Evolutionary conservation across 2,797 vertebrate species (phyloP).

Genomic region (Microctenopoma steveboyesi): DNA sequence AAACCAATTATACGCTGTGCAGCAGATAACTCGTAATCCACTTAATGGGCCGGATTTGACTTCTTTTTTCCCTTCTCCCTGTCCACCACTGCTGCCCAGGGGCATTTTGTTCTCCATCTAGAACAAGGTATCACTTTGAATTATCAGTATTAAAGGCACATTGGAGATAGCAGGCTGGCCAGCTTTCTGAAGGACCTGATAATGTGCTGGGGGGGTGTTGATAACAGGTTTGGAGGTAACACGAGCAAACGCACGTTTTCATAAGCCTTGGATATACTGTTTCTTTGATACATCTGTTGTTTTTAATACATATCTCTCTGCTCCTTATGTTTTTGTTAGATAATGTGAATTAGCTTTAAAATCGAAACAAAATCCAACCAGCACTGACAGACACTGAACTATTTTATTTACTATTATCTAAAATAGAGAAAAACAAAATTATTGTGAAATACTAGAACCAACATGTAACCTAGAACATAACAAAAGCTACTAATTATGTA

Average conservation of each 20-base stretch:
- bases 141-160: constrained; percentile 57
- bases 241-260: constrained; percentile 25
- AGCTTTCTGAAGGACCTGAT: constrained; percentile 48
- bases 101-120: constrained; percentile 56
- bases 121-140: constrained; percentile 66
- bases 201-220: constrained; percentile 45
- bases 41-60: constrained; percentile 76
- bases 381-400: background rate
- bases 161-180: constrained; percentile 44
- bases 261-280: constrained; percentile 25
- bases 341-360: constrained; percentile 14
- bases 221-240: constrained; percentile 48
- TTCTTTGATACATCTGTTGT: too few relatives aligned
- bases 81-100: constrained; percentile 26
- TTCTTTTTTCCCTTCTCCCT: constrained; percentile 49
- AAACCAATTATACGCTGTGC: constrained; percentile 78
- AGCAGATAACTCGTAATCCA: constrained; percentile 77
- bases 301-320: background rate
- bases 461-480: too few relatives aligned
- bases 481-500: background rate
- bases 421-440: background rate
- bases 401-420: background rate
- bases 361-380: background rate
- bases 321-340: constrained; percentile 3
- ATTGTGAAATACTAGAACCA: background rate